Percentiles rank a stretch among this genome's conserved stretches.
These are phyloP conservation scores for Ophiothrix spiculata DNA, from an alignment of 35 echinoderm and acorn worm species.

Conservation along the genomic window DNA sequence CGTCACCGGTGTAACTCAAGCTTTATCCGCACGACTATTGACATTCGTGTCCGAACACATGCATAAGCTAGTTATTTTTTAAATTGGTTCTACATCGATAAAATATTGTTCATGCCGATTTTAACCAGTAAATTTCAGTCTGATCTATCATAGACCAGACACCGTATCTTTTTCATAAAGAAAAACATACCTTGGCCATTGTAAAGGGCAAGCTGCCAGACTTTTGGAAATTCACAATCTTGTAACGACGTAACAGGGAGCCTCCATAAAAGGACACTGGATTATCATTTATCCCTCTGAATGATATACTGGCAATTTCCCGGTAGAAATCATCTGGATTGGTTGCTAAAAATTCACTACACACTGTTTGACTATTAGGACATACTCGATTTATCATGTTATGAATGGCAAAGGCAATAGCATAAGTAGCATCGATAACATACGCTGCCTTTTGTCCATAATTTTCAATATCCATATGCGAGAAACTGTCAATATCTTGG, in stretches of 20 bases:
- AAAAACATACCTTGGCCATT: background rate
- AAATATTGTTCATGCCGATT: too few species aligned
- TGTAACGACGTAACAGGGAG: background rate
- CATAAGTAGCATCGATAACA: constrained; percentile 32
- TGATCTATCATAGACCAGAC: too few species aligned
- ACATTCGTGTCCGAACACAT: too few species aligned
- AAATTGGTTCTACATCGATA: too few species aligned
- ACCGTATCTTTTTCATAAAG: too few species aligned
- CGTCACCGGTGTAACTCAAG: too few species aligned
- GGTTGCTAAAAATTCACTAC: constrained; percentile 7
- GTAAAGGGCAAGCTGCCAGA: background rate
- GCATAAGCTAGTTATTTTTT: too few species aligned
- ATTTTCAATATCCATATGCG: background rate
- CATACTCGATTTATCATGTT: background rate
- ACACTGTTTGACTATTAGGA: constrained; percentile 5
- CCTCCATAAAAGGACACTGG: background rate
- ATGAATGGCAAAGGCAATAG: constrained; percentile 37
- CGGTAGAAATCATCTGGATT: constrained; percentile 1
- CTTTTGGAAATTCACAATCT: background rate
- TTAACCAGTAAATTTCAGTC: too few species aligned
- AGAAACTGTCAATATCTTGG: background rate
- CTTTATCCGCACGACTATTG: too few species aligned
- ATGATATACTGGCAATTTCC: constrained; percentile 18
- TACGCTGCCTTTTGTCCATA: background rate
- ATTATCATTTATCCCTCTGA: constrained; percentile 1